Evolutionary conservation across 2,797 vertebrate genomes (phyloP).

Genomic region (Arvicola amphibius): DNA sequence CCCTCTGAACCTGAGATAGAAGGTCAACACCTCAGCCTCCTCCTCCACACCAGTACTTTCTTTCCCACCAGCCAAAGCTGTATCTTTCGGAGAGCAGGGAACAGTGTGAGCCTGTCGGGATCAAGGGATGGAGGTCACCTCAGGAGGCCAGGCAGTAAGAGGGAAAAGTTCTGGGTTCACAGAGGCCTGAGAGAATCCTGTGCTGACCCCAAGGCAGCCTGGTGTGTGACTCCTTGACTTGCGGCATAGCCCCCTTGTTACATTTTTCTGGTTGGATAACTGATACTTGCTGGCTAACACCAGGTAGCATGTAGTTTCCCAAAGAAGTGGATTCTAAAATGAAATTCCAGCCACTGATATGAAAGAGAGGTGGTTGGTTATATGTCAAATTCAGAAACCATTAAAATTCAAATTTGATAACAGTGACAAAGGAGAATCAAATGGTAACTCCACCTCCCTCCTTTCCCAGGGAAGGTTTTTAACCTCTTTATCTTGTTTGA

Average conservation of each 20-base stretch:
- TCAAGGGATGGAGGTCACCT: accelerated
- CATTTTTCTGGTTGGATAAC: not conserved
- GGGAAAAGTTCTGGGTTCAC: not conserved
- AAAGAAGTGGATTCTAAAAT: not conserved
- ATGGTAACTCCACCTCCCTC: not conserved
- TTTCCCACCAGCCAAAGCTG: not conserved
- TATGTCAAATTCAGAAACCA: not conserved
- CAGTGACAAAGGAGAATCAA: not conserved
- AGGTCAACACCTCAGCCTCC: not conserved
- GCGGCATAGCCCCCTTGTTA: not conserved
- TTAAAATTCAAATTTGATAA: not conserved
- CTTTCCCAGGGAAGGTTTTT: not conserved
- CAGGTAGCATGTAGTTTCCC: not conserved
- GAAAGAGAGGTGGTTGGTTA: not conserved
- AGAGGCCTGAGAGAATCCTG: not conserved
- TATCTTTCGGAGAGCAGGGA: not conserved
- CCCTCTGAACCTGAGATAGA: not conserved
- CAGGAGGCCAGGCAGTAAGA: not conserved
- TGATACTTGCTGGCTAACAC: not conserved
- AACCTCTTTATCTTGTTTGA: not conserved
- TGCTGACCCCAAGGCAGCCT: not conserved
- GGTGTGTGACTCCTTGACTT: not conserved
- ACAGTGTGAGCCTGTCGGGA: not conserved
- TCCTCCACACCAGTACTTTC: not conserved
- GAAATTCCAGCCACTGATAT: not conserved